Percentiles rank a stretch among this genome's conserved stretches.
Conservation (phyloP, 2,113 vertebrate genomes). For the Microcebus murinus region DNA sequence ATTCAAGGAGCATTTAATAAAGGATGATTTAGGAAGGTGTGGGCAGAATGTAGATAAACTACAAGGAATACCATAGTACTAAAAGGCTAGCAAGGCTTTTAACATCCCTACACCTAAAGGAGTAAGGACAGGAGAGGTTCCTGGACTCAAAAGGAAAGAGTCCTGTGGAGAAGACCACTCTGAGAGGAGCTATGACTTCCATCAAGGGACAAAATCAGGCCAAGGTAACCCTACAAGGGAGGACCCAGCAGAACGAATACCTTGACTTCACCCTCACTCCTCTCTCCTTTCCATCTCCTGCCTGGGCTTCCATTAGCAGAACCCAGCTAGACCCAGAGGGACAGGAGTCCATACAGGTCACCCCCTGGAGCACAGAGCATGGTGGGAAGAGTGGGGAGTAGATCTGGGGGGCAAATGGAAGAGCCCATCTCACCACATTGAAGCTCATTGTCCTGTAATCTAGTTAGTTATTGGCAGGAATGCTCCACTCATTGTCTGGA, state of each 20-base stretch:
- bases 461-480: not conserved
- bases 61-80: not conserved
- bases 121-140: not conserved
- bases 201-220: not conserved
- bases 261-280: not conserved
- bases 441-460: not conserved
- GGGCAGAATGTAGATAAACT: not conserved
- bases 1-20: not conserved
- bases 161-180: rapidly evolving
- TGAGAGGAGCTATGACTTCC: not conserved
- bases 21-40: not conserved
- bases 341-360: not conserved
- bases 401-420: not conserved
- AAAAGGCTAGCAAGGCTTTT: not conserved
- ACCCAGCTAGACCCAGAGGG: not conserved
- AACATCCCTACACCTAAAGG: not conserved
- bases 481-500: not conserved
- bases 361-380: not conserved
- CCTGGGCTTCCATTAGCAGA: not conserved
- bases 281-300: not conserved
- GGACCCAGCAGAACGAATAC: not conserved
- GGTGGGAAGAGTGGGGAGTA: not conserved
- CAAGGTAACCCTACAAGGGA: not conserved
- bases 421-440: not conserved
- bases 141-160: not conserved